phyloP scores from a whole-genome alignment of 2,113 vertebrate species.

The Lepisosteus osseus region DNA sequence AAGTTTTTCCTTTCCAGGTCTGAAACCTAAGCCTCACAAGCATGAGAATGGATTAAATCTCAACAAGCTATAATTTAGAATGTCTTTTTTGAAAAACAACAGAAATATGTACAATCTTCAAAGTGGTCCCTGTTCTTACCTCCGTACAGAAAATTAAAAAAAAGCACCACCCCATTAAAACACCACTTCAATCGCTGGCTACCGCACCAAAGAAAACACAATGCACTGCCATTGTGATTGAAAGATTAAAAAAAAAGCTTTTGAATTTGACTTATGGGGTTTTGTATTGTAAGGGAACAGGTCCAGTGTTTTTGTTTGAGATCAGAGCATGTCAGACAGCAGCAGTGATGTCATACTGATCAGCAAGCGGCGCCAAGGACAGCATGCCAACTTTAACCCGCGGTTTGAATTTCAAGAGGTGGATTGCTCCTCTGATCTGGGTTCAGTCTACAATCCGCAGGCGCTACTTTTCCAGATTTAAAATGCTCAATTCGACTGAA shows the following conservation, averaged over 20 bases:
- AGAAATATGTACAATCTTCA: slow-evolving; percentile 58
- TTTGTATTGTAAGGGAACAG: slow-evolving; percentile 35
- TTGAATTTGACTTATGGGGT: slow-evolving; percentile 42
- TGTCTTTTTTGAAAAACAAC: slow-evolving; percentile 52
- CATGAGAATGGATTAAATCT: slow-evolving; percentile 48
- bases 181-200: slow-evolving; percentile 42
- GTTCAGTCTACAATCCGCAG: background rate
- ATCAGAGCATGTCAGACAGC: slow-evolving; percentile 13
- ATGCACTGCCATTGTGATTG: slow-evolving; percentile 33
- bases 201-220: slow-evolving; percentile 32
- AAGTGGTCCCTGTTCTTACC: slow-evolving; percentile 38
- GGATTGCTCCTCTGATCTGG: slow-evolving; percentile 10
- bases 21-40: slow-evolving; percentile 45
- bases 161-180: slow-evolving; percentile 42
- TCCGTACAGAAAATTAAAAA: slow-evolving; percentile 47
- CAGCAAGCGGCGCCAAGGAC: slow-evolving; percentile 7
- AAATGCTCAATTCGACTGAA: slow-evolving; percentile 9
- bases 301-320: background rate
- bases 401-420: slow-evolving; percentile 1
- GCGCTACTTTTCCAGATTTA: slow-evolving; percentile 26
- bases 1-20: slow-evolving; percentile 41
- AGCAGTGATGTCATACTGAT: slow-evolving; percentile 25
- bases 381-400: background rate
- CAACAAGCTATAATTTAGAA: slow-evolving; percentile 52
- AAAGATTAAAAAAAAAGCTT: slow-evolving; percentile 22